These are phyloP conservation scores for Hucho hucho DNA, from an alignment of 2,113 vertebrate genomes.

Conservation along the genomic window DNA sequence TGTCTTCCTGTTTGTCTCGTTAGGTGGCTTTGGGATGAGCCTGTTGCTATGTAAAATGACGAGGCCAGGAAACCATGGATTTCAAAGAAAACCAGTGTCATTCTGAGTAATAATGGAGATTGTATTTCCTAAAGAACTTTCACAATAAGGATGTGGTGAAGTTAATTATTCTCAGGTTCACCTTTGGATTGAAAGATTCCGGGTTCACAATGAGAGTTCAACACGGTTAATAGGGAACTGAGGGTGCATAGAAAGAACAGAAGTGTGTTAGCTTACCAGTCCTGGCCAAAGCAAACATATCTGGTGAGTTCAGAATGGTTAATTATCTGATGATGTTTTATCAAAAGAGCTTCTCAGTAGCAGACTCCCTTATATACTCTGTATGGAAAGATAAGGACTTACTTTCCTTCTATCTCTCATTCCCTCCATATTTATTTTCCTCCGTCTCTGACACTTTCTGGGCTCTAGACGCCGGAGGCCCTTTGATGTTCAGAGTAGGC, in stretches of 20 bases:
- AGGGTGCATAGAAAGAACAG: no score
- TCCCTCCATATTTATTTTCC: conserved; percentile 18
- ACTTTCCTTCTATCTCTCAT: conserved; percentile 19
- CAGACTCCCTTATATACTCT: neutral
- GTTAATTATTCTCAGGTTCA: neutral
- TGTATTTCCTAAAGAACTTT: neutral
- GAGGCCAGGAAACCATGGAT: neutral
- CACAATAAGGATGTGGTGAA: neutral
- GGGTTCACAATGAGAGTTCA: neutral
- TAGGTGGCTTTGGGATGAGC: neutral
- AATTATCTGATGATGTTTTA: no score
- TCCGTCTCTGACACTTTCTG: conserved; percentile 21
- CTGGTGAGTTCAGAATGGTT: no score
- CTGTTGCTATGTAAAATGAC: neutral
- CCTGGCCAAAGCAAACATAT: no score
- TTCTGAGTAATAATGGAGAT: neutral
- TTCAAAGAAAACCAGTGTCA: neutral
- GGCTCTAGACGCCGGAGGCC: neutral
- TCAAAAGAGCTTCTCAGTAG: neutral
- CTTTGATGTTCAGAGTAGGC: conserved; percentile 37
- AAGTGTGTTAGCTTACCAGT: no score
- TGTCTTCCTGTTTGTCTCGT: neutral
- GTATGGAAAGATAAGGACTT: neutral
- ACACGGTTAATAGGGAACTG: neutral
- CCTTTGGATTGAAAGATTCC: neutral